Percentiles rank a stretch among this genome's conserved stretches.
phyloP scores from a whole-genome alignment of 2,888 invertebrate genomes.

The Agonopterix alstromeriana region DNA sequence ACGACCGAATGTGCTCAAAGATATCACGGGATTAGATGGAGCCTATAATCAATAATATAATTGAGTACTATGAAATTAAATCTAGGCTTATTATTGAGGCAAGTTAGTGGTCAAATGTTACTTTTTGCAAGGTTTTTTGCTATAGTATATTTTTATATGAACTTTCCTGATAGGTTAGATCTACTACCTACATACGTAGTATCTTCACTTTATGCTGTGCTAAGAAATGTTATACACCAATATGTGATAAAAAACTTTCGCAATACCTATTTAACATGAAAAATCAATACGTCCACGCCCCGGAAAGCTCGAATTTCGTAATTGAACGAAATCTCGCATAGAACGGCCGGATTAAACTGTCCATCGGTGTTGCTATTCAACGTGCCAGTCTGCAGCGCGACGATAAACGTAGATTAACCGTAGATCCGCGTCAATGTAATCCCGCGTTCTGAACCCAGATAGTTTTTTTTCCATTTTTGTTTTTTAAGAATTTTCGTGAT shows the following conservation, averaged over 20 bases:
- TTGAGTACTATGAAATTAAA: no score
- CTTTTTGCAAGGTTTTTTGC: no score
- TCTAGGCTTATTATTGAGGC: no score
- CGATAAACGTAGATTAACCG: slow-evolving; percentile 66
- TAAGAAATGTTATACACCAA: no score
- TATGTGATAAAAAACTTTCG: no score
- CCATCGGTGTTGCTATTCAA: slow-evolving; percentile 46
- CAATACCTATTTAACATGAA: no score
- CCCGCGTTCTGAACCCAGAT: slow-evolving; percentile 19
- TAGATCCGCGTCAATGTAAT: slow-evolving; percentile 50
- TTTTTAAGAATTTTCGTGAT: background rate
- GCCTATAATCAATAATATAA: slow-evolving; percentile 16
- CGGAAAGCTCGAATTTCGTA: slow-evolving; percentile 26
- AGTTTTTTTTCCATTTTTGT: slow-evolving; percentile 20
- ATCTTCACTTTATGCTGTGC: no score
- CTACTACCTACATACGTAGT: no score
- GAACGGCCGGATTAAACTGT: slow-evolving; percentile 45
- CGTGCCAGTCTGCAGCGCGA: slow-evolving; percentile 47
- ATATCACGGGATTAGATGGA: slow-evolving; percentile 51
- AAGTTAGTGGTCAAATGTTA: no score
- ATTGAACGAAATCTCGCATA: slow-evolving; percentile 29
- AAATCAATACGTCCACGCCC: background rate
- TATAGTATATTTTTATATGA: no score
- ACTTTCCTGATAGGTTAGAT: no score
- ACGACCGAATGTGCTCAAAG: slow-evolving; percentile 38